These are phyloP conservation scores for Crenichthys baileyi DNA, from an alignment of 2,797 vertebrate genomes.

Conservation along the genomic window DNA sequence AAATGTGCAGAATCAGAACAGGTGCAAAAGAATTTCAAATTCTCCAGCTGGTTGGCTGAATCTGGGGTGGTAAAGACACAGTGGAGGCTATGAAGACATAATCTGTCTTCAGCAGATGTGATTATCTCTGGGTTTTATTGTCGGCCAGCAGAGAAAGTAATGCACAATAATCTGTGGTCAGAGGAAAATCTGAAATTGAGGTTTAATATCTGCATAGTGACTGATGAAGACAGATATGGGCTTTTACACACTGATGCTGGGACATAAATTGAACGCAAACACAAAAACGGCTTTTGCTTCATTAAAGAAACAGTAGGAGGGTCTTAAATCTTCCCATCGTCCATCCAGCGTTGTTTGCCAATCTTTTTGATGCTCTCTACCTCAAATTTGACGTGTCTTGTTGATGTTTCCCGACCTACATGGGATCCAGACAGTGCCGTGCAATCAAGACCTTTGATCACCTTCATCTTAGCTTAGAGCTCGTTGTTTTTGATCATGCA, in stretches of 20 bases:
- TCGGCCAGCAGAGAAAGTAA: conserved; percentile 6
- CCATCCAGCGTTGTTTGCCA: neutral
- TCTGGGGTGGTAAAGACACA: conserved; percentile 2
- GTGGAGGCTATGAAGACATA: neutral
- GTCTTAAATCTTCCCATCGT: neutral
- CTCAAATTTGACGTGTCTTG: neutral
- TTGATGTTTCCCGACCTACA: neutral
- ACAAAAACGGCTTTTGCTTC: no score
- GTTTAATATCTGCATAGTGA: conserved; percentile 4
- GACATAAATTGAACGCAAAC: neutral
- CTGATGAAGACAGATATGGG: neutral
- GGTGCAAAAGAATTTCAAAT: neutral
- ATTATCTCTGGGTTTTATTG: conserved; percentile 5
- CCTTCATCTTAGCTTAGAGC: conserved; percentile 32
- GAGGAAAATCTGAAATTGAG: neutral
- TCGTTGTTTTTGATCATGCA: conserved; percentile 32
- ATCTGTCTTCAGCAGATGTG: neutral
- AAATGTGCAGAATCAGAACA: neutral
- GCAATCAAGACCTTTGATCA: conserved; percentile 35
- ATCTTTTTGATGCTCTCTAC: neutral
- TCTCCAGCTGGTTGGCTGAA: conserved; percentile 8
- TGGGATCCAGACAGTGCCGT: neutral
- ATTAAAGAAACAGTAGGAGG: neutral
- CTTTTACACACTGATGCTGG: neutral
- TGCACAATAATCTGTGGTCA: conserved; percentile 8